Percentiles rank a stretch among this genome's conserved stretches.
Conservation (phyloP, 2,113 vertebrate species). For the Passer montanus region DNA sequence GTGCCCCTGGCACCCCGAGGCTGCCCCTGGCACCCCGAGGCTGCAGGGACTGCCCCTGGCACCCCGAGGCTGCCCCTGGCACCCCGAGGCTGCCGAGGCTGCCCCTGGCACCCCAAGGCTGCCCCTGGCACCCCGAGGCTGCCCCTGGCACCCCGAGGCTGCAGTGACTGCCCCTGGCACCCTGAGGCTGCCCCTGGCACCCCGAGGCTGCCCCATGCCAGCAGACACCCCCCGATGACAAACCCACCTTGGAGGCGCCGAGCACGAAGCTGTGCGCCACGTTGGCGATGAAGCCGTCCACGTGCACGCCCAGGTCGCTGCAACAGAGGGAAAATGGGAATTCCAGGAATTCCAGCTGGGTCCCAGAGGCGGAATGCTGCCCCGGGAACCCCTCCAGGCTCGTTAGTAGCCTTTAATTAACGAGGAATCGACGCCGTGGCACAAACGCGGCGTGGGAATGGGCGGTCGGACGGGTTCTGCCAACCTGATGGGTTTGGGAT, state of each 20-base stretch:
- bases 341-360: not conserved
- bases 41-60: too few species aligned
- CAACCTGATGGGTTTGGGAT: rapidly evolving
- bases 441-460: rapidly evolving
- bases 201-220: not conserved
- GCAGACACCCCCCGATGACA: not conserved
- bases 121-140: too few species aligned
- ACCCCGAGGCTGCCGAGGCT: too few species aligned
- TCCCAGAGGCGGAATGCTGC: not conserved
- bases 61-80: not conserved
- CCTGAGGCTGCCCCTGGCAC: too few species aligned
- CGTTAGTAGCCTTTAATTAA: rapidly evolving
- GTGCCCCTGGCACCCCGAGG: too few species aligned
- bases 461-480: rapidly evolving
- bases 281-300: constrained; percentile 1
- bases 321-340: not conserved
- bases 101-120: too few species aligned
- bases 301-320: not conserved
- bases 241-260: not conserved
- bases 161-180: rapidly evolving
- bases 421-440: not conserved
- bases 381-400: not conserved
- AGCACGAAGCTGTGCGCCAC: not conserved
- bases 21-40: not conserved
- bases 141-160: too few species aligned